Evolutionary conservation across 2,113 vertebrate genomes (phyloP).

Genomic region (Eira barbara): DNA sequence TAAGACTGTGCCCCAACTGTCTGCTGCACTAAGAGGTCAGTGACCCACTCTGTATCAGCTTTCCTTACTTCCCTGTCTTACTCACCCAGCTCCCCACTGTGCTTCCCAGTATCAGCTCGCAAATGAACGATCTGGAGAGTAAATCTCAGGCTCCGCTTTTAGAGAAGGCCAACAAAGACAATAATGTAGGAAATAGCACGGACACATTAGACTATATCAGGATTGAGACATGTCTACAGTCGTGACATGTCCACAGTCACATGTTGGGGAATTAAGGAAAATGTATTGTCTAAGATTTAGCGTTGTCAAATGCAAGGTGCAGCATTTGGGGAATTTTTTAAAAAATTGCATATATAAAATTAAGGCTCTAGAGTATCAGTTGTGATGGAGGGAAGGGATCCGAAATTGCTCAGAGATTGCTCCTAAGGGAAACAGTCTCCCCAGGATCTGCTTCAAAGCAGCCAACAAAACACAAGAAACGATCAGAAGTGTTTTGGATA

Average conservation of each 20-base stretch:
- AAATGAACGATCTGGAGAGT: neutral
- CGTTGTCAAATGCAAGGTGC: neutral
- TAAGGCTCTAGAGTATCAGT: neutral
- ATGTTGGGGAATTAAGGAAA: neutral
- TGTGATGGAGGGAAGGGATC: neutral
- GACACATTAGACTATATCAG: too few species aligned
- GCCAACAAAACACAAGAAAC: neutral
- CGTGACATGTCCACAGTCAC: neutral
- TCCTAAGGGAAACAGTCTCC: neutral
- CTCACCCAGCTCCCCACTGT: neutral
- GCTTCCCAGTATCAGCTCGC: neutral
- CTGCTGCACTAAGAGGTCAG: too few species aligned
- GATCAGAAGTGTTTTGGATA: neutral
- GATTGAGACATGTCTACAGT: neutral
- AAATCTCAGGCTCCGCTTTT: neutral
- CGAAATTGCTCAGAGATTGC: neutral
- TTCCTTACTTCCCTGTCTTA: neutral
- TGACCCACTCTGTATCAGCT: neutral
- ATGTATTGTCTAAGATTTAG: neutral
- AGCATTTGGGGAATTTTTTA: neutral
- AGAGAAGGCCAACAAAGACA: neutral
- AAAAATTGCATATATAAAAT: neutral
- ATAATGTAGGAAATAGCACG: rapidly evolving
- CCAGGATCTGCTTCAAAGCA: neutral
- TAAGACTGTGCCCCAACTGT: rapidly evolving